phyloP scores from a whole-genome alignment of 2,113 vertebrate genomes.

The Nymphicus hollandicus region DNA sequence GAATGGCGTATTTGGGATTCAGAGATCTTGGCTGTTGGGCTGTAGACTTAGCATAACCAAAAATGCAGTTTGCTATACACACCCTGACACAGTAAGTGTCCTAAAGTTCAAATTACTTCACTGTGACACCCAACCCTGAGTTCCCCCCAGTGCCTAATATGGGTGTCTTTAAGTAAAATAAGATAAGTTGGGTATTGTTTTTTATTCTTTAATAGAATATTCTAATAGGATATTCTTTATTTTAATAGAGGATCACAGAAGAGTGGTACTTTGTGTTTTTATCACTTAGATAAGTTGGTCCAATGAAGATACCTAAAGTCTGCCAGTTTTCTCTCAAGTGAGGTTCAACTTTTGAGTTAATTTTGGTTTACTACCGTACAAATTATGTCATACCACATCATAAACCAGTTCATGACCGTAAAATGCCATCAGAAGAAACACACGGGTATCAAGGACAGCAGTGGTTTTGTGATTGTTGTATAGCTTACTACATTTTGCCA shows the following conservation, averaged over 20 bases:
- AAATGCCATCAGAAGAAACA: neutral
- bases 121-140: neutral
- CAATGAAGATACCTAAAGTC: neutral
- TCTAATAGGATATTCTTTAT: neutral
- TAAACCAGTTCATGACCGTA: neutral
- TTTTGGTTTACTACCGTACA: neutral
- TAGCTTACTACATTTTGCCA: neutral
- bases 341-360: neutral
- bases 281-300: neutral
- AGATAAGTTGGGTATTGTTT: neutral
- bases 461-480: neutral
- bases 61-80: neutral
- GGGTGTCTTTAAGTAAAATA: neutral
- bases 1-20: neutral
- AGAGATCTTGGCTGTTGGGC: neutral
- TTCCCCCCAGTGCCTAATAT: rapidly evolving
- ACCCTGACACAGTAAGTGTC: neutral
- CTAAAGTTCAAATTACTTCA: neutral
- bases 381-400: neutral
- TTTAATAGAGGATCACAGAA: neutral
- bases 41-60: neutral
- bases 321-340: neutral
- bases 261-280: neutral
- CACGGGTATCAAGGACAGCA: neutral
- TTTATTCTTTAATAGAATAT: neutral